These are phyloP conservation scores for Acrossocheilus fasciatus DNA, from an alignment of 2,797 vertebrate species.

Conservation along the genomic window DNA sequence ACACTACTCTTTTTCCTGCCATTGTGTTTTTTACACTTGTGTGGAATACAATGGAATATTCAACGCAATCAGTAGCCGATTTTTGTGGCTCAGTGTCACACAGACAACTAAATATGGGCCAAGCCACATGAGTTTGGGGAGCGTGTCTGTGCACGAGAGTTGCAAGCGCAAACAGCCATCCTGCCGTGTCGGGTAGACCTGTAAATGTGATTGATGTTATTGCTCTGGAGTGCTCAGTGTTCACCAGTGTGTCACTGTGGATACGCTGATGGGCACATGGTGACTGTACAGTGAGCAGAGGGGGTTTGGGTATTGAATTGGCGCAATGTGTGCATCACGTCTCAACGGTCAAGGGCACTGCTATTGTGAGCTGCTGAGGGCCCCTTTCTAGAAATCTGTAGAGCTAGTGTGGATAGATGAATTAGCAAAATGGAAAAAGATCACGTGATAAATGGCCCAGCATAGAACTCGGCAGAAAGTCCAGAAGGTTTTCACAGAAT, in stretches of 20 bases:
- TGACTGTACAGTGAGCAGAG: not conserved
- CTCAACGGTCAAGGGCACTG: not conserved
- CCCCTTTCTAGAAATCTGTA: not conserved
- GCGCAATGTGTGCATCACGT: not conserved
- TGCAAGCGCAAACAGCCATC: not conserved
- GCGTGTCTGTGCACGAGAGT: slow-evolving; percentile 17
- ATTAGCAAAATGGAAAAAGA: not conserved
- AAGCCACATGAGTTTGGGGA: slow-evolving; percentile 27
- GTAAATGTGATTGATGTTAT: slow-evolving; percentile 49
- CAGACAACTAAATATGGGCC: slow-evolving; percentile 16
- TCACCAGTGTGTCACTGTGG: slow-evolving; percentile 36
- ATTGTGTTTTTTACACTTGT: slow-evolving; percentile 36
- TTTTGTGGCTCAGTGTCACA: slow-evolving; percentile 6
- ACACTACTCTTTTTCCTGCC: slow-evolving; percentile 41
- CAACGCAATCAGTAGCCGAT: not conserved
- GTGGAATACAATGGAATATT: not conserved
- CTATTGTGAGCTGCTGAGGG: not conserved
- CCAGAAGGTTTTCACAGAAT: not conserved
- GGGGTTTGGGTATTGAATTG: slow-evolving; percentile 9
- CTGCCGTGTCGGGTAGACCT: slow-evolving; percentile 10
- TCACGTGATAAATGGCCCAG: not conserved
- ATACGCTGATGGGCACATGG: slow-evolving; percentile 28
- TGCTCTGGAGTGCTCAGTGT: slow-evolving; percentile 28
- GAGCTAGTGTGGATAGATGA: not conserved
- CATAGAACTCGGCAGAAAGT: not conserved